A percentile compares a stretch with the other conserved stretches of the same genome.
Conservation (phyloP, 2,888 invertebrate genomes). For the Oeneis ivallda region DNA sequence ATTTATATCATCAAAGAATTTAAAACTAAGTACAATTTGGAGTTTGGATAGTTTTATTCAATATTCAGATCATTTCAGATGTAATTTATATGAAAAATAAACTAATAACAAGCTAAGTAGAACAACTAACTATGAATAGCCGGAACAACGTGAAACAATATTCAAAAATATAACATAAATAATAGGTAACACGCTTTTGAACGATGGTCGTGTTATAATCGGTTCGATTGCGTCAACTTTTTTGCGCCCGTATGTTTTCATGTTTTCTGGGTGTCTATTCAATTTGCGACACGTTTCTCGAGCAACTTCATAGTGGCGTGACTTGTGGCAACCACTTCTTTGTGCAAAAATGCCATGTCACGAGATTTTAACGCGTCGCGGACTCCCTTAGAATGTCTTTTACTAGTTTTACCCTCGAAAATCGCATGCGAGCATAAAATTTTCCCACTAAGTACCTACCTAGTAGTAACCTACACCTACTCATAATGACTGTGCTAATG, state of each 20-base stretch:
- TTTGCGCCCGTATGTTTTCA: constrained; percentile 44
- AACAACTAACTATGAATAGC: too few species aligned
- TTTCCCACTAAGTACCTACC: neutral
- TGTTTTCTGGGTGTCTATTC: constrained; percentile 59
- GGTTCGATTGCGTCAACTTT: constrained; percentile 6
- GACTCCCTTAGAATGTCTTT: constrained; percentile 46
- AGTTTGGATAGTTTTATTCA: too few species aligned
- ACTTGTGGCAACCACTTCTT: constrained; percentile 58
- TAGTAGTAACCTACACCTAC: neutral
- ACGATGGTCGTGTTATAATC: constrained; percentile 17
- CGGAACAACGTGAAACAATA: too few species aligned
- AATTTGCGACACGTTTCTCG: constrained; percentile 68
- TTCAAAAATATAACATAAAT: too few species aligned
- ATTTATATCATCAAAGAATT: too few species aligned
- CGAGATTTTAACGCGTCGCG: constrained; percentile 41
- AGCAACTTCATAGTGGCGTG: constrained; percentile 66
- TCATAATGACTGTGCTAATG: too few species aligned
- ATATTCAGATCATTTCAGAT: too few species aligned
- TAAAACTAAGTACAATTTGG: too few species aligned
- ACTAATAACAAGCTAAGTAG: too few species aligned
- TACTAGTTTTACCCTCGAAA: constrained; percentile 30
- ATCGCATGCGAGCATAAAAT: constrained; percentile 14
- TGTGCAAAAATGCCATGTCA: constrained; percentile 53
- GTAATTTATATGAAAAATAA: too few species aligned
- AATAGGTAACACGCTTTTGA: too few species aligned